Conservation (phyloP, 2,113 vertebrate species). For the Malaclemys terrapin region DNA sequence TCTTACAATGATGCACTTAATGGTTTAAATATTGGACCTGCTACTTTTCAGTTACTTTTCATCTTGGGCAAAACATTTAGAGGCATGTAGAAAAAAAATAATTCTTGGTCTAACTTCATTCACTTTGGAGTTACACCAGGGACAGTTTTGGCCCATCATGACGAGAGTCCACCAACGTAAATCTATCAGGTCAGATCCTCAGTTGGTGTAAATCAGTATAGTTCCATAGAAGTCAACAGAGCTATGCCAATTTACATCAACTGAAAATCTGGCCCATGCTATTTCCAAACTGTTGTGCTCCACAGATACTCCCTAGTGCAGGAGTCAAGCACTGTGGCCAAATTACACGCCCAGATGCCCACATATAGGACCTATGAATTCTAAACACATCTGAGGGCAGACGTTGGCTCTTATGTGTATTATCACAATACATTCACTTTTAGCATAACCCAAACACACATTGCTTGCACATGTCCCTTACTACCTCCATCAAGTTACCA, state of each 20-base stretch:
- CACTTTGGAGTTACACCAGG: neutral
- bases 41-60: neutral
- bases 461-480: conserved; percentile 21
- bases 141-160: neutral
- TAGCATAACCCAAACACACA: neutral
- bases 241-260: neutral
- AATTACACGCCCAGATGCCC: neutral
- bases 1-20: neutral
- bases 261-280: neutral
- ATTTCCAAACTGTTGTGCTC: neutral
- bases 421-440: neutral
- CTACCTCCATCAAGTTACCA: neutral
- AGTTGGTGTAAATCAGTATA: neutral
- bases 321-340: neutral
- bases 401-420: neutral
- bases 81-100: neutral
- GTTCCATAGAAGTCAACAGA: neutral
- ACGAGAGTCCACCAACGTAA: neutral
- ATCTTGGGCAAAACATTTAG: neutral
- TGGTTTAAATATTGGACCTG: neutral
- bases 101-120: neutral
- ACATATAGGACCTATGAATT: neutral
- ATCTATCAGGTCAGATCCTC: neutral
- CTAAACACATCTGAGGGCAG: neutral
- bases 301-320: neutral